Evolutionary conservation across 1,140 invertebrate genomes (phyloP).

Genomic region (Subanguina moxae): DNA sequence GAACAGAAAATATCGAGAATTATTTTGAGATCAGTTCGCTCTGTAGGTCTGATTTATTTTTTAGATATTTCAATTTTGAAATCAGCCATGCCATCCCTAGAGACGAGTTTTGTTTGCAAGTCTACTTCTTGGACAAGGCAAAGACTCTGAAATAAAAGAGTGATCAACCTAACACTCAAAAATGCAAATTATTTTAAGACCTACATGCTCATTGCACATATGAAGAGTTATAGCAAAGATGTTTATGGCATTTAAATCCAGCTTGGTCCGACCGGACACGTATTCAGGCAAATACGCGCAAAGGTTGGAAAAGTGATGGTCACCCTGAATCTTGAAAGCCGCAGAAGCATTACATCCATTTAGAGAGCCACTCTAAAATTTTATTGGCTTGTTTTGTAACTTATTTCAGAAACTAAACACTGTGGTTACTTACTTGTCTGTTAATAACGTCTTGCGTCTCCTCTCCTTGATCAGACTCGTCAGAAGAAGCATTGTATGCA

Average conservation of each 20-base stretch:
- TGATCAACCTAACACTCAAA: too few species aligned
- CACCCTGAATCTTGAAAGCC: conserved; percentile 4
- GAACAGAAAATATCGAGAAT: too few species aligned
- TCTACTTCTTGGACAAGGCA: conserved; percentile 9
- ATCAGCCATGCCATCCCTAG: neutral
- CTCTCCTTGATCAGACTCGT: neutral
- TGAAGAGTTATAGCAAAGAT: conserved; percentile 13
- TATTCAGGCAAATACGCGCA: conserved; percentile 12
- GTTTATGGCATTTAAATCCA: conserved; percentile 11
- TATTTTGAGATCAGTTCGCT: too few species aligned
- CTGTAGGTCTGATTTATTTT: neutral
- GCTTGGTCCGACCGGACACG: conserved; percentile 8
- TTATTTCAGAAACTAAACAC: neutral
- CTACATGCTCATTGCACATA: conserved; percentile 26
- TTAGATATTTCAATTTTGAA: neutral
- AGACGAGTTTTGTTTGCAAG: neutral
- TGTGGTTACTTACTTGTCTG: neutral
- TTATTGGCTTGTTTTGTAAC: neutral
- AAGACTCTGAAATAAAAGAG: conserved; percentile 1
- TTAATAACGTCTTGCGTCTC: neutral
- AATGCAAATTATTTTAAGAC: neutral
- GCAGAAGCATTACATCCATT: neutral
- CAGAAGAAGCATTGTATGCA: neutral
- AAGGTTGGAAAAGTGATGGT: conserved; percentile 12
- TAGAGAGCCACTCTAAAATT: neutral